Conservation (phyloP, 2,888 invertebrate species). For the Oligia latruncula region DNA sequence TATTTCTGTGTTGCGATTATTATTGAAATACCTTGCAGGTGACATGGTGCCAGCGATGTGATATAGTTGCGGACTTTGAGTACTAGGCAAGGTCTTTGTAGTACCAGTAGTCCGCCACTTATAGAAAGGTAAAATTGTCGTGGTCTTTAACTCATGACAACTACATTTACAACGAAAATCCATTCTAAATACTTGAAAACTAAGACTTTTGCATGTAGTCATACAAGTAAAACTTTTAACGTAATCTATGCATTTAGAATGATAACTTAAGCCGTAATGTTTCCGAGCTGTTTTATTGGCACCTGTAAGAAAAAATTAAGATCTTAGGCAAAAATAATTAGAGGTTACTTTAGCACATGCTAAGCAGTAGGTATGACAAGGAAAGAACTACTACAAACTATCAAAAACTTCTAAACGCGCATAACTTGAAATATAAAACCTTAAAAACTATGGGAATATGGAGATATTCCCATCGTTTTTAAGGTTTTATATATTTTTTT, state of each 20-base stretch:
- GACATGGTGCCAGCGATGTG: constrained; percentile 78
- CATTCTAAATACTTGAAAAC: constrained; percentile 78
- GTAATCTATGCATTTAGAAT: constrained; percentile 74
- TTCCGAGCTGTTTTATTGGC: constrained; percentile 71
- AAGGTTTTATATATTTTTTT: not conserved
- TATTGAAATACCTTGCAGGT: constrained; percentile 47
- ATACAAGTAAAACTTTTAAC: constrained; percentile 80
- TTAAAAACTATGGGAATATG: no score
- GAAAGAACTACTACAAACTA: not conserved
- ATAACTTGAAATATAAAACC: not conserved
- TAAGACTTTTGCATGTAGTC: constrained; percentile 81
- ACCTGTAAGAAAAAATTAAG: constrained; percentile 63
- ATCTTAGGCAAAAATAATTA: not conserved
- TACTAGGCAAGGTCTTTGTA: constrained; percentile 71
- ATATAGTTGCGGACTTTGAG: constrained; percentile 77
- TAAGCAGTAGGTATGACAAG: not conserved
- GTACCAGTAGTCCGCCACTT: constrained; percentile 82
- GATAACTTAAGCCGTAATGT: constrained; percentile 80
- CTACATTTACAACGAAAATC: constrained; percentile 77
- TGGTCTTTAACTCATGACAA: constrained; percentile 80
- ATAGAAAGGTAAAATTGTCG: constrained; percentile 78
- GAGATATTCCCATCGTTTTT: not conserved
- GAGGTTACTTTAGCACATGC: not conserved
- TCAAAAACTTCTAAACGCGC: not conserved
- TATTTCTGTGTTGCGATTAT: no score